Percentiles rank a stretch among this genome's conserved stretches.
Evolutionary conservation across 53 echinoderm and acorn worm species (phyloP).

Genomic region (Echinarachnius parma): DNA sequence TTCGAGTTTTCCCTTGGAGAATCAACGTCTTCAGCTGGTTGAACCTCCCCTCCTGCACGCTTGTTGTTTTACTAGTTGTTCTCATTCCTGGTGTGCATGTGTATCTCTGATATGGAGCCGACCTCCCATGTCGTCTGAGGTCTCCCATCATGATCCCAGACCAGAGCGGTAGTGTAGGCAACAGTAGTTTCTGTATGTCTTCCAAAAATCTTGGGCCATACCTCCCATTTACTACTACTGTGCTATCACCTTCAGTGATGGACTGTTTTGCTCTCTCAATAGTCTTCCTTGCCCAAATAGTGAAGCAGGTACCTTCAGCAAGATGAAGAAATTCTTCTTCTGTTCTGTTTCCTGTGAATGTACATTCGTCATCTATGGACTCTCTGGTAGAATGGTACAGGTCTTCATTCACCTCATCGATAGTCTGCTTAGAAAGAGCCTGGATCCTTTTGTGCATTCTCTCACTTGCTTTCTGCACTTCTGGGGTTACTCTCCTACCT

Average conservation of each 20-base stretch:
- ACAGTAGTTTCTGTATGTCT: slow-evolving; percentile 3
- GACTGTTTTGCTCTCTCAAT: slow-evolving; percentile 4
- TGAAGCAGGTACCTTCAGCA: slow-evolving; percentile 32
- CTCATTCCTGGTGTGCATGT: background rate
- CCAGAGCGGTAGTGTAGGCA: slow-evolving; percentile 9
- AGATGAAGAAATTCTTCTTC: slow-evolving; percentile 22
- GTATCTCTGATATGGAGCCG: slow-evolving; percentile 10
- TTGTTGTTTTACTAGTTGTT: background rate
- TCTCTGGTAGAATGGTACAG: slow-evolving; percentile 1
- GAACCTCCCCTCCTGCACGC: slow-evolving; percentile 19
- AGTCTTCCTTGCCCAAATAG: slow-evolving; percentile 9
- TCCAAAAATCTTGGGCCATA: slow-evolving; percentile 10
- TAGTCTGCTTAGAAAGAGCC: slow-evolving; percentile 11
- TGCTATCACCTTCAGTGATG: background rate
- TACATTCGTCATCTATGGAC: background rate
- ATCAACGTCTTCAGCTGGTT: slow-evolving; percentile 11
- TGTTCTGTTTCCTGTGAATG: slow-evolving; percentile 3
- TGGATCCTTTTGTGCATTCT: slow-evolving; percentile 25
- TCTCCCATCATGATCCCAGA: slow-evolving; percentile 17
- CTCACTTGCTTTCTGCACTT: slow-evolving; percentile 5
- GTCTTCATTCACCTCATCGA: background rate
- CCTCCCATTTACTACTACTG: background rate
- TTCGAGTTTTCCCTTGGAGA: slow-evolving; percentile 7
- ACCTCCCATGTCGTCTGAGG: slow-evolving; percentile 6
- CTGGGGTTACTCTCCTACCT: slow-evolving; percentile 3